Evolutionary conservation across 2,888 invertebrate genomes (phyloP), one percentile per base, ranked within the genome.

Genomic region (Microplitis deprimator): DNA sequence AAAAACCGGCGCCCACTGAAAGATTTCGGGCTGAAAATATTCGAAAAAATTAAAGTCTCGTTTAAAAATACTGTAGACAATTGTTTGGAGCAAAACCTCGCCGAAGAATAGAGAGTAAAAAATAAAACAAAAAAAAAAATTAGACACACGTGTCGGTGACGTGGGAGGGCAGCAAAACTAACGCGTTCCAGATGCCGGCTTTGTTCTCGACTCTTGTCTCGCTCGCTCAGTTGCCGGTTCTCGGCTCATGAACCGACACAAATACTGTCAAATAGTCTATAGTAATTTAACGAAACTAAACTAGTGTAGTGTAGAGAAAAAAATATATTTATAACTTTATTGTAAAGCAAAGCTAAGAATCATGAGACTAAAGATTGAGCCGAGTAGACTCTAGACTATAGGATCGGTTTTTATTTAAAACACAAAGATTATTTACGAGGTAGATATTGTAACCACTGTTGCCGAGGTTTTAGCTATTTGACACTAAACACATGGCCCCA

Each of bases 401-500:
- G 50, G 50, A 50, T 50, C 50, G 50, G 50, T 50, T 50, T 8
- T 50, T 50, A 50, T 50, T 50, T 50, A 50, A 50, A 50, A 50
- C 50, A 50, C 50, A 50, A 50, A 50, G 10, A 50, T 50, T 50
- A 50, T 50, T 50, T 50, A 50, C 50, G 50, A 50, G 50, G 50
- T 50, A 50, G 50, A 50, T 50, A 50, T 50, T 50, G 50, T 50
- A 50, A 50, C 50, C 50, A 50, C 50, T 50, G 50, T 50, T 50
- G 16, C 62, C 29, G 29, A 29, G 29, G 29, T 29, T 29, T 29
- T 29, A 20, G 65, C 65, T 65, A 65, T 29, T 65, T 88, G 89
- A 89, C 88, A 89, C 89, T 89, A 83, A 89, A 89, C 89, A 89
- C 87, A 89, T 89, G 89, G 89, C 89, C 84, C 87, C 86, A 88